Evolutionary conservation across 1,140 invertebrate genomes (phyloP).

Genomic region (Maconellicoccus hirsutus): DNA sequence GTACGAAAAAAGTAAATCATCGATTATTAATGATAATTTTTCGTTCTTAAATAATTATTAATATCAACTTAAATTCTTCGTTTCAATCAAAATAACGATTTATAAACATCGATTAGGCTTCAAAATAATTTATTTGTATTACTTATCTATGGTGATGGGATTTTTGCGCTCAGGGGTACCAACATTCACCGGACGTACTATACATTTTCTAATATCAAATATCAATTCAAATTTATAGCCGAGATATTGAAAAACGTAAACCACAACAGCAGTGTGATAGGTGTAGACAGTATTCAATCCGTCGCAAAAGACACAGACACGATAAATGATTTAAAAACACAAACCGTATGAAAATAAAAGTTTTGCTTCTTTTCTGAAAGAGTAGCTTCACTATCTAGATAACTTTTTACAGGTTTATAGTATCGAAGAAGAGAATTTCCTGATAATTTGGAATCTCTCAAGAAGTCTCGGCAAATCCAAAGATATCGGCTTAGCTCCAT

Average conservation of each 20-base stretch:
- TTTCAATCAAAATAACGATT: no score
- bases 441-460: conserved; percentile 1
- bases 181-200: no score
- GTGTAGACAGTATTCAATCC: background rate
- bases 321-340: background rate
- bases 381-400: background rate
- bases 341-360: no score
- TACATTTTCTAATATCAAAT: background rate
- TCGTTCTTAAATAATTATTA: no score
- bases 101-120: no score
- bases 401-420: background rate
- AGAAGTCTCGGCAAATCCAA: background rate
- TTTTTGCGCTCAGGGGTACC: no score
- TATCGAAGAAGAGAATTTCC: background rate
- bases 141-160: no score
- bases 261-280: background rate
- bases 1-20: no score
- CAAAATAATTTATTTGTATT: background rate
- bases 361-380: no score
- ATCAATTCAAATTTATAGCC: background rate
- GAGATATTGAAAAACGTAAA: background rate
- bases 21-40: no score
- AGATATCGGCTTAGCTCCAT: background rate
- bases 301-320: background rate
- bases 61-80: no score